Percentiles rank a stretch among this genome's conserved stretches.
phyloP scores from a whole-genome alignment of 2,113 vertebrate species.

The Ochotona curzoniae region DNA sequence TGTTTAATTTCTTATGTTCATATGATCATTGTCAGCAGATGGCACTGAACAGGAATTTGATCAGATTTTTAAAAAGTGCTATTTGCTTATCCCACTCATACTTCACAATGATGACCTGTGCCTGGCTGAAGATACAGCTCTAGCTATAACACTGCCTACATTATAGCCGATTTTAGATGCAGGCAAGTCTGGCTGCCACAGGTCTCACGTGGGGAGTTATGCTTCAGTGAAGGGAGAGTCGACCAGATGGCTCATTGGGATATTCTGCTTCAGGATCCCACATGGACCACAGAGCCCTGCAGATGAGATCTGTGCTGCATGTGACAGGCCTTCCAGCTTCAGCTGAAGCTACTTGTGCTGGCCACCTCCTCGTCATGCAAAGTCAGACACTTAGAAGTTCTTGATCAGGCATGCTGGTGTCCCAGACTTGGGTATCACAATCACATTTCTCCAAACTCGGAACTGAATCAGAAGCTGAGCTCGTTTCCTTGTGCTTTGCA shows the following conservation, averaged over 20 bases:
- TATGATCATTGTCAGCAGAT: not conserved
- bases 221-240: not conserved
- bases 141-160: not conserved
- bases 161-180: not conserved
- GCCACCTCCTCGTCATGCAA: slow-evolving; percentile 49
- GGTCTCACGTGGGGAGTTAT: accelerated
- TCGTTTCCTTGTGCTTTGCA: not conserved
- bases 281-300: not conserved
- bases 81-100: not conserved
- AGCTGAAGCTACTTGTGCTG: slow-evolving; percentile 17
- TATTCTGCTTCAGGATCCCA: not conserved
- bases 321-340: not conserved
- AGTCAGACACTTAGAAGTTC: slow-evolving; percentile 42
- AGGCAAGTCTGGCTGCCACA: not conserved
- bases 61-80: not conserved
- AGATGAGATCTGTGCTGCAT: accelerated
- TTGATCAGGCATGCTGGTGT: not conserved
- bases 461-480: not conserved
- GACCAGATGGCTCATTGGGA: not conserved
- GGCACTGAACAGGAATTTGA: not conserved
- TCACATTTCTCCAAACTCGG: not conserved
- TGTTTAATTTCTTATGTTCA: not conserved
- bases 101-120: not conserved
- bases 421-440: not conserved
- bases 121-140: not conserved